Conservation (phyloP, 2,888 invertebrate genomes). For the Amphimallon solstitiale region DNA sequence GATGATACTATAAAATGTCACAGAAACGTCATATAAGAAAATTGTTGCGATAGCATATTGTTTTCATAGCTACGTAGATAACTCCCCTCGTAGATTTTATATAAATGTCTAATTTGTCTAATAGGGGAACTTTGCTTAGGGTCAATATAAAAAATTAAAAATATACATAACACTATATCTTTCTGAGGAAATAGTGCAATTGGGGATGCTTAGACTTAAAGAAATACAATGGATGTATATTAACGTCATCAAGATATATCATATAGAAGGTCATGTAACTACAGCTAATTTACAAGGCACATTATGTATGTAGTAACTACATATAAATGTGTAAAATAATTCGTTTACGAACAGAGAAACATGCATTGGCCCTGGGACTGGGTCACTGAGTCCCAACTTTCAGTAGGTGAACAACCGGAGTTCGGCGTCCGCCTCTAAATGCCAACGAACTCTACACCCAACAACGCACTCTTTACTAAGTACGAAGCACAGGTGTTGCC, state of each 20-base stretch:
- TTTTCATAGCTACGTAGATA: too few relatives aligned
- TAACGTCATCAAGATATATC: not conserved
- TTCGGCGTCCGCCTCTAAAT: conserved; percentile 40
- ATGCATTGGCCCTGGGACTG: conserved; percentile 37
- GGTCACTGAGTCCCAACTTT: conserved; percentile 42
- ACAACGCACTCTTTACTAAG: conserved; percentile 32
- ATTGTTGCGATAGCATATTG: too few relatives aligned
- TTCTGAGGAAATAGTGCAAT: too few relatives aligned
- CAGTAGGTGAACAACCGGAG: conserved; percentile 42
- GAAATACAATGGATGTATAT: too few relatives aligned
- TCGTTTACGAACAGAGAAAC: conserved; percentile 25
- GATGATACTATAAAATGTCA: too few relatives aligned
- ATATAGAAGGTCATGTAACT: conserved; percentile 8
- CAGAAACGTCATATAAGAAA: too few relatives aligned
- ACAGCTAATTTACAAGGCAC: not conserved
- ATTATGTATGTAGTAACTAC: conserved; percentile 3
- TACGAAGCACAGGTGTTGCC: conserved; percentile 33
- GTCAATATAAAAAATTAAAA: too few relatives aligned
- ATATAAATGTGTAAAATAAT: conserved; percentile 30
- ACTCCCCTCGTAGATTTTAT: too few relatives aligned
- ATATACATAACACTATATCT: too few relatives aligned
- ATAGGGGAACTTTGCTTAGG: too few relatives aligned
- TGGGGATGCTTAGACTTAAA: too few relatives aligned
- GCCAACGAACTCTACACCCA: conserved; percentile 40
- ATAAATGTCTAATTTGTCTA: too few relatives aligned